Percentiles rank a stretch among this genome's conserved stretches.
phyloP scores from a whole-genome alignment of 2,797 vertebrate genomes.

The Falco cherrug region DNA sequence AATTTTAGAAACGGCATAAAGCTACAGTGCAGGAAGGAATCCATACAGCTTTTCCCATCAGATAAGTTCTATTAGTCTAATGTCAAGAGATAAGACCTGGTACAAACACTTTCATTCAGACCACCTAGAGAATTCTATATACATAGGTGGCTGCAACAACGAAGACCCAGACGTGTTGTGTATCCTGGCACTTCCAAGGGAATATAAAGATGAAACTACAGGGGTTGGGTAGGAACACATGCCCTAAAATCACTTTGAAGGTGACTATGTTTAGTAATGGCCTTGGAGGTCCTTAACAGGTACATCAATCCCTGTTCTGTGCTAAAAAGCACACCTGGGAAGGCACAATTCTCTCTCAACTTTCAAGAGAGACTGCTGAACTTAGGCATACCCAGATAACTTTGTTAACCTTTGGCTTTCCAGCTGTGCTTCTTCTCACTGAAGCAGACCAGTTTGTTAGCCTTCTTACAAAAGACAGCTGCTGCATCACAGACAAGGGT shows the following conservation, averaged over 20 bases:
- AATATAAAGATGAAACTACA: not conserved
- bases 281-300: not conserved
- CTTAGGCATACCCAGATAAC: not conserved
- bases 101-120: not conserved
- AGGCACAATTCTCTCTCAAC: not conserved
- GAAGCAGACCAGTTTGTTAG: not conserved
- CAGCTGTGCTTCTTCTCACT: not conserved
- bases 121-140: not conserved
- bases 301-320: not conserved
- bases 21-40: not conserved
- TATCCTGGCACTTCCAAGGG: not conserved
- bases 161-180: not conserved
- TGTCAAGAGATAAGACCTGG: not conserved
- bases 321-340: not conserved
- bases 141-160: not conserved
- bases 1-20: not conserved
- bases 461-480: not conserved
- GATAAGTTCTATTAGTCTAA: not conserved
- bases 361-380: not conserved
- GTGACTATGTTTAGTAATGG: not conserved
- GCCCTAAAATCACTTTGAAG: not conserved
- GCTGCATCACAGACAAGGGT: not conserved
- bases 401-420: not conserved
- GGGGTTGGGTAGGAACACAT: not conserved
- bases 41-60: not conserved